These are phyloP conservation scores for Lasioglossum oenotherae DNA, from an alignment of 2,888 invertebrate species.

Conservation along the genomic window DNA sequence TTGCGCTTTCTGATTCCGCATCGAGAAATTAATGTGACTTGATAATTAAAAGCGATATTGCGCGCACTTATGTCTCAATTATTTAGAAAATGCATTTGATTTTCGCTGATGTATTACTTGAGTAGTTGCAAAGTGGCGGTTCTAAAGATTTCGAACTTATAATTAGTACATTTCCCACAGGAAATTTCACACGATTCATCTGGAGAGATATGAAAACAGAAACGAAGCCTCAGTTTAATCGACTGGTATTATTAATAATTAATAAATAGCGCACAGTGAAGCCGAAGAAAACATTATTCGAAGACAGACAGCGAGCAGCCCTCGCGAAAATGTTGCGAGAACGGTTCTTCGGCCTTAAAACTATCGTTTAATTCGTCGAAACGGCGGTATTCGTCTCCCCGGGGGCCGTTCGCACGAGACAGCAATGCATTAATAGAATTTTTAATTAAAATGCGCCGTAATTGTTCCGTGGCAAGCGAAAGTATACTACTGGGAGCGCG, in stretches of 20 bases:
- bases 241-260: too few species aligned
- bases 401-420: slow-evolving; percentile 50
- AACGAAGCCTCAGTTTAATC: too few species aligned
- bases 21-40: not conserved
- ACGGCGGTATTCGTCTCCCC: slow-evolving; percentile 52
- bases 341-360: slow-evolving; percentile 60
- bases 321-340: slow-evolving; percentile 54
- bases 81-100: not conserved
- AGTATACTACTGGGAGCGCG: slow-evolving; percentile 53
- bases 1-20: not conserved
- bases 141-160: too few species aligned
- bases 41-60: not conserved
- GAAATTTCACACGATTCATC: too few species aligned
- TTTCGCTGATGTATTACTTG: not conserved
- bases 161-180: too few species aligned
- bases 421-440: slow-evolving; percentile 79
- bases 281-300: not conserved
- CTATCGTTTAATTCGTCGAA: slow-evolving; percentile 67
- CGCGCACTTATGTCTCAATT: not conserved
- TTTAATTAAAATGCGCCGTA: slow-evolving; percentile 80
- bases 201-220: too few species aligned
- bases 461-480: slow-evolving; percentile 69
- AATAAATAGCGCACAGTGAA: not conserved
- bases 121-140: not conserved
- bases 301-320: slow-evolving; percentile 9